These are phyloP conservation scores for Ptiloglossa arizonensis DNA, from an alignment of 1,140 invertebrate genomes.

Conservation along the genomic window DNA sequence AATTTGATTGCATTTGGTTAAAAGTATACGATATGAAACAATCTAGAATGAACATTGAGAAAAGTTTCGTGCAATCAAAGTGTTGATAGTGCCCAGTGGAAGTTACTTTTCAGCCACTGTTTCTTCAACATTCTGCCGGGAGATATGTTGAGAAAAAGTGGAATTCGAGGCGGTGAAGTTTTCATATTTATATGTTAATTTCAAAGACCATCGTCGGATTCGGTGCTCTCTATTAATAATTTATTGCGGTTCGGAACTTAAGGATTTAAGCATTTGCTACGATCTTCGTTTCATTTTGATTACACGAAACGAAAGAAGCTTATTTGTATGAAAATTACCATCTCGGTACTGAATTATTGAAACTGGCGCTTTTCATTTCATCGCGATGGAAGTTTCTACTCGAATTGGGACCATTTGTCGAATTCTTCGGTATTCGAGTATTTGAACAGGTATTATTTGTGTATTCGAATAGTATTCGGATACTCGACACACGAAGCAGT, in stretches of 20 bases:
- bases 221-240: not conserved
- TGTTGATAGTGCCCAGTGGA: not conserved
- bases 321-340: not conserved
- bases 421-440: too few relatives aligned
- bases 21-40: too few relatives aligned
- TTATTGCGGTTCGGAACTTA: not conserved
- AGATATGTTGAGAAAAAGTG: not conserved
- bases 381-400: too few relatives aligned
- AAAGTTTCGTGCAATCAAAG: too few relatives aligned
- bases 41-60: too few relatives aligned
- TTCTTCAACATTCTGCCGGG: not conserved
- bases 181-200: slow-evolving; percentile 36
- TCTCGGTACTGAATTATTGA: too few relatives aligned
- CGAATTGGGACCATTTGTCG: too few relatives aligned
- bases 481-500: too few relatives aligned
- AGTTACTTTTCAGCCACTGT: not conserved
- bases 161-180: slow-evolving; percentile 6
- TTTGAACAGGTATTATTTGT: too few relatives aligned
- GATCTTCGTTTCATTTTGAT: not conserved
- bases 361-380: not conserved
- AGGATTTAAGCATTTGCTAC: not conserved
- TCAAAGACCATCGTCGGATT: not conserved
- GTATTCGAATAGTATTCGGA: too few relatives aligned
- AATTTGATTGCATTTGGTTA: too few relatives aligned
- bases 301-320: not conserved